phyloP scores from a whole-genome alignment of 2,113 vertebrate species.

The Geococcyx californianus region DNA sequence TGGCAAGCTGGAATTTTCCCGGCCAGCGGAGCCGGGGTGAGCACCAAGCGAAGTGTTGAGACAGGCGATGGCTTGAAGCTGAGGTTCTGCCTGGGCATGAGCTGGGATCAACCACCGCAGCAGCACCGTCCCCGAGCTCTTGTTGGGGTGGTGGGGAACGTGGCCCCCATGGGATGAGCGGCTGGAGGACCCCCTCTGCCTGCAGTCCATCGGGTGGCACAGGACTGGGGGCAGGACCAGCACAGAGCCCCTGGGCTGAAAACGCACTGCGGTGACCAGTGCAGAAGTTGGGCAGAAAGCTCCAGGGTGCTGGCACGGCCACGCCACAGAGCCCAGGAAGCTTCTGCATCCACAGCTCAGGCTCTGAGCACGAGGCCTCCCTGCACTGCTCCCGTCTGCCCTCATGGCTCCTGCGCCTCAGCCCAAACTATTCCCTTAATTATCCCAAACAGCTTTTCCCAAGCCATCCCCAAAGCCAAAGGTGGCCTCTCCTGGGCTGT shows the following conservation, averaged over 20 bases:
- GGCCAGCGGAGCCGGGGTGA: background rate
- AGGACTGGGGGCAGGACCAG: background rate
- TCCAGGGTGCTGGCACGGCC: background rate
- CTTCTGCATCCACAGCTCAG: background rate
- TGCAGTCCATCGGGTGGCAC: background rate
- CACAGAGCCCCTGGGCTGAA: background rate
- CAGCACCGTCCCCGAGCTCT: background rate
- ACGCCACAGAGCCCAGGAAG: background rate
- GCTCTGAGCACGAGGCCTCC: background rate
- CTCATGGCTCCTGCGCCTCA: fast-evolving
- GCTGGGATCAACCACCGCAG: background rate
- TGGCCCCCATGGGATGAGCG: background rate
- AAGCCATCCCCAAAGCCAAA: background rate
- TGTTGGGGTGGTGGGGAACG: fast-evolving
- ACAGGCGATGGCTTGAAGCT: background rate
- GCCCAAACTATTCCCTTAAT: background rate
- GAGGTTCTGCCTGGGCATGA: background rate
- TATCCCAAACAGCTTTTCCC: background rate
- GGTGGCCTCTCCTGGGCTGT: background rate
- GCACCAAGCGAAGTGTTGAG: background rate
- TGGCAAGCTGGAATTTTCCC: background rate
- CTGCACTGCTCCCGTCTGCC: background rate
- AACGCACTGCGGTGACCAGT: fast-evolving
- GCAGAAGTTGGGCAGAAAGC: background rate
- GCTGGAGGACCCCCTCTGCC: background rate